A percentile compares a stretch with the other conserved stretches of the same genome.
phyloP scores from a whole-genome alignment of 2,113 vertebrate species.

The Mionectes macconnelli region DNA sequence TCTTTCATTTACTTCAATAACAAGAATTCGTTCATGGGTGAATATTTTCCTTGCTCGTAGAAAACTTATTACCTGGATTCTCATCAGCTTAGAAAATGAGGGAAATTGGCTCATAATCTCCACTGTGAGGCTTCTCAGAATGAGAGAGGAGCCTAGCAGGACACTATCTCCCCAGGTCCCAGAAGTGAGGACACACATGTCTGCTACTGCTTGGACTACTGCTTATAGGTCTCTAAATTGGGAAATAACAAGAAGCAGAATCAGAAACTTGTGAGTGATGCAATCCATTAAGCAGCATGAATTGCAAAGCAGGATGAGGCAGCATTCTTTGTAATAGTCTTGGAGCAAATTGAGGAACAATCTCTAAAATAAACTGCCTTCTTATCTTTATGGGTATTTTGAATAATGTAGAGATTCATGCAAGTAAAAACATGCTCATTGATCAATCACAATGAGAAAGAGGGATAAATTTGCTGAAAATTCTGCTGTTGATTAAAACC shows the following conservation, averaged over 20 bases:
- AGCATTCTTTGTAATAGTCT: background rate
- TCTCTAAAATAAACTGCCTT: conserved; percentile 4
- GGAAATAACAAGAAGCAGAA: background rate
- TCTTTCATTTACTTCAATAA: conserved; percentile 9
- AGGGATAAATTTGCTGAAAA: background rate
- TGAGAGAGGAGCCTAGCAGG: background rate
- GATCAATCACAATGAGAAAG: background rate
- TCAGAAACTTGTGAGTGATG: background rate
- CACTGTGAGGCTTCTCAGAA: background rate
- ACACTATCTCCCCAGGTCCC: background rate
- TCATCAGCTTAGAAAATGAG: background rate
- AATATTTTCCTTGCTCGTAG: background rate
- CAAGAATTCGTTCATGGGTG: background rate
- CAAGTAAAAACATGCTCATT: background rate
- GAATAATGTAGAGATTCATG: background rate
- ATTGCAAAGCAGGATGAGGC: background rate
- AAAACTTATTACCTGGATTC: conserved; percentile 6
- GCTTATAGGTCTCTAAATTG: background rate
- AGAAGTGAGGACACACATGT: background rate
- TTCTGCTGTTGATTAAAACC: background rate
- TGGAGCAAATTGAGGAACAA: background rate
- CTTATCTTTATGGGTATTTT: background rate
- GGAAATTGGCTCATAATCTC: background rate
- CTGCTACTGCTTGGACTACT: background rate
- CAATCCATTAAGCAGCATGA: conserved; percentile 7